A percentile compares a stretch with the other conserved stretches of the same genome.
phyloP scores from a whole-genome alignment of 2,888 invertebrate genomes.

The Coenonympha arcania region DNA sequence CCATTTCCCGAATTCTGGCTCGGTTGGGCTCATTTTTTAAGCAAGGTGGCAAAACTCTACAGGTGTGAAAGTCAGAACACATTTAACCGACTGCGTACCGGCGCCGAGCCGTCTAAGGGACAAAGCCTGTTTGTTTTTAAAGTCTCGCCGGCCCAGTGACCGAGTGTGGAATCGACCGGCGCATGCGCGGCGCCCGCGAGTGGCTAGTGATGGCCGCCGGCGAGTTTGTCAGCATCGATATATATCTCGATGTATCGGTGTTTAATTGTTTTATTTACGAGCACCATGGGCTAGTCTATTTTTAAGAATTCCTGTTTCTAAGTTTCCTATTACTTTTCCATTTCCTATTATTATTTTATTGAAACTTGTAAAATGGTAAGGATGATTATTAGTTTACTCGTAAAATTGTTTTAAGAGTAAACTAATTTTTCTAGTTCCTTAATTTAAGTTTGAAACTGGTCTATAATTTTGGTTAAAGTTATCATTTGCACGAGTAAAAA shows the following conservation, averaged over 20 bases:
- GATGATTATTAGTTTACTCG: too few species aligned
- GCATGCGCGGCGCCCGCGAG: conserved; percentile 49
- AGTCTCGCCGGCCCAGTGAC: conserved; percentile 66
- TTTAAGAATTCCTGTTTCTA: background rate
- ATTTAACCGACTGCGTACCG: conserved; percentile 42
- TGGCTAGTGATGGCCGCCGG: conserved; percentile 17
- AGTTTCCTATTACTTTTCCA: too few species aligned
- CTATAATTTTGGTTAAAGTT: too few species aligned
- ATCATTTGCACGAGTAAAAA: too few species aligned
- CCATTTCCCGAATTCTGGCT: conserved; percentile 10
- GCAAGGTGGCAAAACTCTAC: conserved; percentile 32
- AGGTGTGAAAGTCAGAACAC: conserved; percentile 54
- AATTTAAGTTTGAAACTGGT: too few species aligned
- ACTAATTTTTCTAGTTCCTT: too few species aligned
- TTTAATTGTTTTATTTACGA: background rate
- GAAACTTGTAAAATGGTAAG: too few species aligned
- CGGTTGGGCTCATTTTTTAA: conserved; percentile 7
- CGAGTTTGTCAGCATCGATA: conserved; percentile 11
- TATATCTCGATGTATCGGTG: background rate
- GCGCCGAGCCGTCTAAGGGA: conserved; percentile 68
- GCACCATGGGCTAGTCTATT: background rate
- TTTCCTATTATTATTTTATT: too few species aligned
- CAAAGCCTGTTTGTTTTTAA: conserved; percentile 67
- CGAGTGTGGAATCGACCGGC: conserved; percentile 69
- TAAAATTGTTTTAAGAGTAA: too few species aligned